Evolutionary conservation across 2,888 invertebrate genomes (phyloP).

Genomic region (Drosophila algonquin): DNA sequence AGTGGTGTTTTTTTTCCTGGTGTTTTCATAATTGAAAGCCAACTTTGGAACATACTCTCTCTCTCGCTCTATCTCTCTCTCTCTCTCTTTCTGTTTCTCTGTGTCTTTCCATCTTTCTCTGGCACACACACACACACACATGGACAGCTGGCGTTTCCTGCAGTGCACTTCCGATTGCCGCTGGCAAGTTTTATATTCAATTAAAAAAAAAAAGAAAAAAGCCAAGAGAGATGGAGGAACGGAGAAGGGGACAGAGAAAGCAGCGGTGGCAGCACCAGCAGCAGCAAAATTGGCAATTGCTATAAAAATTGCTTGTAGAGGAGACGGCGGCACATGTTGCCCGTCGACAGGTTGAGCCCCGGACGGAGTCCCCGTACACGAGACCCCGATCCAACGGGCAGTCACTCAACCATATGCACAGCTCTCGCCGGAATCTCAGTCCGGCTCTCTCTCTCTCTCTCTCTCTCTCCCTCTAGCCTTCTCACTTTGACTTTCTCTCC

Average conservation of each 20-base stretch:
- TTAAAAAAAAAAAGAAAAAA: constrained; percentile 58
- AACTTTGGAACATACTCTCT: constrained; percentile 53
- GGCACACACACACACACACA: constrained; percentile 42
- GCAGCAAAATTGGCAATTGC: constrained; percentile 72
- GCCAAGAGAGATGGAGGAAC: constrained; percentile 20
- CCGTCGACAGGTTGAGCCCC: constrained; percentile 40
- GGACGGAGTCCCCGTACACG: constrained; percentile 4
- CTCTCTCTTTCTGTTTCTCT: background rate
- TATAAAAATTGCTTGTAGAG: constrained; percentile 71
- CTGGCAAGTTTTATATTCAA: constrained; percentile 76
- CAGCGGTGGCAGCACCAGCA: constrained; percentile 23
- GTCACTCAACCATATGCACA: constrained; percentile 72
- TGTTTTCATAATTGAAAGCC: constrained; percentile 75
- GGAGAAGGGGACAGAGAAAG: constrained; percentile 1
- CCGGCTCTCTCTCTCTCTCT: constrained; percentile 1
- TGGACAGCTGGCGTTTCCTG: constrained; percentile 72
- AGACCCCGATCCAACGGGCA: constrained; percentile 35
- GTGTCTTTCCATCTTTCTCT: constrained; percentile 20
- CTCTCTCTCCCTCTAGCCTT: background rate
- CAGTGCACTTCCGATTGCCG: constrained; percentile 75
- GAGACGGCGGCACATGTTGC: constrained; percentile 71
- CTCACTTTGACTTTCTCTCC: constrained; percentile 14
- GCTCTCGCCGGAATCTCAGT: constrained; percentile 62
- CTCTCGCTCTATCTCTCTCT: constrained; percentile 1
- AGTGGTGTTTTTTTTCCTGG: constrained; percentile 36